Evolutionary conservation across 1,140 invertebrate species (phyloP), one percentile per base, ranked within the genome.

Genomic region (Trichonephila clavipes): DNA sequence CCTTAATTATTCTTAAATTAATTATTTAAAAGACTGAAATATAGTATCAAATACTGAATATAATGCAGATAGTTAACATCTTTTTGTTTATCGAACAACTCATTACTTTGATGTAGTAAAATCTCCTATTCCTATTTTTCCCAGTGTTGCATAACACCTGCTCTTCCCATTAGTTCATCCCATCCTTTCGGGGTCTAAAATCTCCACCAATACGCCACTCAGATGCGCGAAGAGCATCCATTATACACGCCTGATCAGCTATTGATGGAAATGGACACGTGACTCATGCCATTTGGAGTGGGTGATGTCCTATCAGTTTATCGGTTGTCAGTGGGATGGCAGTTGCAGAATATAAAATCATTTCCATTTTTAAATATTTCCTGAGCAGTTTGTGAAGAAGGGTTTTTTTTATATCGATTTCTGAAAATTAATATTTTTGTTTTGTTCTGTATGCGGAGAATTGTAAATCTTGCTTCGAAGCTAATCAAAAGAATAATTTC

Each of bases 191-290:
- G 59, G 51, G 51, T 87, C 85, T 87, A 28, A 87, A 87, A 51
- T 69, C 62, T 44, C 87, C 40, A 88, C 87, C 87, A 88, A 88
- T 88, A 64, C 59, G 28, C 7, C 51, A 62, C 34, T 44, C 59
- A 62, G 28, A 88, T 64, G 72, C n/a, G 10, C 44, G 24, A 64
- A 64, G 86, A 58, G 82, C 28, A 28, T 40, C 88, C 58, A 61
- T 90, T 90, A 59, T 90, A 62, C 59, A 90, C 24, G 69, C 88
- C 88, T 62, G 88, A 90, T 90, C 88, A 90, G 61, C 72, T 82
- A 62, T 90, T 82, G 88, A 90, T 90, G 72, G 24, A 81, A 90
- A 62, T 90, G 88, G 88, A 34, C 34, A 21, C 72, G n/a, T 90
- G 88, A 90, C 88, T 90, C 88, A 90, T 82, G 88, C 64, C 14